Conservation (phyloP, 2,888 invertebrate genomes). For the Pheosia tremula region DNA sequence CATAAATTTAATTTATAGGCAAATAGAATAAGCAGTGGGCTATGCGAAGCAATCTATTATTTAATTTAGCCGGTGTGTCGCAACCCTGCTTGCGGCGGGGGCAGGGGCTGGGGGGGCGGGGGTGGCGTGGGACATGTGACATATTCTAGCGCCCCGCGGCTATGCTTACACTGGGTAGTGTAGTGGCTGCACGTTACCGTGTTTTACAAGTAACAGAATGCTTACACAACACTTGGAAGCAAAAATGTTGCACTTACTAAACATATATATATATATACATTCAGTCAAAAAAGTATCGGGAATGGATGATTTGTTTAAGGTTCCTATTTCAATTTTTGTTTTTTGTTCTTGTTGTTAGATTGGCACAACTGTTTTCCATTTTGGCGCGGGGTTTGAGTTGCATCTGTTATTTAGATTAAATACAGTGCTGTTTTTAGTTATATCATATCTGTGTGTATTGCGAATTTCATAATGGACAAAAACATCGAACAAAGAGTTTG, state of each 20-base stretch:
- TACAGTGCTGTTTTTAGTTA: too few species aligned
- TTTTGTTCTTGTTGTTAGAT: too few species aligned
- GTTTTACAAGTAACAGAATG: constrained; percentile 68
- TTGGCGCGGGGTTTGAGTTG: too few species aligned
- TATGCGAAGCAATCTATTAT: constrained; percentile 67
- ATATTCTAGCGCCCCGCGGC: constrained; percentile 72
- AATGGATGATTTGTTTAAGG: too few species aligned
- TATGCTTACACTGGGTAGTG: constrained; percentile 64
- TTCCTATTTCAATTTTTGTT: too few species aligned
- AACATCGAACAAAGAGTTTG: too few species aligned
- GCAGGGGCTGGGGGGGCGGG: constrained; percentile 37
- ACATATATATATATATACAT: too few species aligned
- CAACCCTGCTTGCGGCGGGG: constrained; percentile 43
- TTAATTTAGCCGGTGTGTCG: constrained; percentile 57
- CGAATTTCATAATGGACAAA: too few species aligned
- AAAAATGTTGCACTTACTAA: constrained; percentile 43
- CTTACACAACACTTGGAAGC: constrained; percentile 49
- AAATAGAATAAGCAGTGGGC: constrained; percentile 52
- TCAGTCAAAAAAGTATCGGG: too few species aligned
- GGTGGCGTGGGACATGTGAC: constrained; percentile 67
- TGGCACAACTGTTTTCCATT: too few species aligned
- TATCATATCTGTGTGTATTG: too few species aligned
- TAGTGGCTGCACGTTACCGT: constrained; percentile 59
- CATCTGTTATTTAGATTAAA: too few species aligned
- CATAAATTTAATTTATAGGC: constrained; percentile 41